Percentiles rank a stretch among this genome's conserved stretches.
These are phyloP conservation scores for Ditylenchus weischeri DNA, from an alignment of 2,888 invertebrate genomes.

Conservation along the genomic window DNA sequence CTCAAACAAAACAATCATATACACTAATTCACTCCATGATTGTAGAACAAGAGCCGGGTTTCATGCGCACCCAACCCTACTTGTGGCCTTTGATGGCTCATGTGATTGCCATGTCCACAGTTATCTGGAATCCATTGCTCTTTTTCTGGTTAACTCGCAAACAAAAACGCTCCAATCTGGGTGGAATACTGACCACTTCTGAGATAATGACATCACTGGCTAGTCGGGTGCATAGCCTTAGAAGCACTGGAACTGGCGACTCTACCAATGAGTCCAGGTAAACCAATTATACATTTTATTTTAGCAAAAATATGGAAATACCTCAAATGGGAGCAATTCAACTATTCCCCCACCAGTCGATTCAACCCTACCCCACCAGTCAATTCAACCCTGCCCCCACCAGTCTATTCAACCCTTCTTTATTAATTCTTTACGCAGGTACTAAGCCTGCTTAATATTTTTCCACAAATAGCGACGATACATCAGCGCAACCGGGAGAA, in stretches of 20 bases:
- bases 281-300: background rate
- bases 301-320: too few relatives aligned
- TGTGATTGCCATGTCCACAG: slow-evolving; percentile 56
- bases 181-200: slow-evolving; percentile 51
- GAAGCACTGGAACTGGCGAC: slow-evolving; percentile 25
- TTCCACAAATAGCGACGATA: too few relatives aligned
- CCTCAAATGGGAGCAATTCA: too few relatives aligned
- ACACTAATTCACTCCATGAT: background rate
- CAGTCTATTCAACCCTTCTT: too few relatives aligned
- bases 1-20: slow-evolving; percentile 17
- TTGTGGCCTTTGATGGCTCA: slow-evolving; percentile 55
- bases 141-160: slow-evolving; percentile 59
- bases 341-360: too few relatives aligned
- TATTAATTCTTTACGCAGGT: too few relatives aligned
- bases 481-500: too few relatives aligned
- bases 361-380: too few relatives aligned
- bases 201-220: slow-evolving; percentile 49
- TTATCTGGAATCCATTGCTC: slow-evolving; percentile 56
- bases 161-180: slow-evolving; percentile 50
- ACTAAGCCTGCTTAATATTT: too few relatives aligned
- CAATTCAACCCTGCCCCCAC: too few relatives aligned
- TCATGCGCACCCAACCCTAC: slow-evolving; percentile 50
- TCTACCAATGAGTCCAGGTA: slow-evolving; percentile 3
- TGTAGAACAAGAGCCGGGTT: slow-evolving; percentile 49
- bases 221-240: slow-evolving; percentile 35